Evolutionary conservation across 2,888 invertebrate genomes (phyloP).

Genomic region (Troides helena): DNA sequence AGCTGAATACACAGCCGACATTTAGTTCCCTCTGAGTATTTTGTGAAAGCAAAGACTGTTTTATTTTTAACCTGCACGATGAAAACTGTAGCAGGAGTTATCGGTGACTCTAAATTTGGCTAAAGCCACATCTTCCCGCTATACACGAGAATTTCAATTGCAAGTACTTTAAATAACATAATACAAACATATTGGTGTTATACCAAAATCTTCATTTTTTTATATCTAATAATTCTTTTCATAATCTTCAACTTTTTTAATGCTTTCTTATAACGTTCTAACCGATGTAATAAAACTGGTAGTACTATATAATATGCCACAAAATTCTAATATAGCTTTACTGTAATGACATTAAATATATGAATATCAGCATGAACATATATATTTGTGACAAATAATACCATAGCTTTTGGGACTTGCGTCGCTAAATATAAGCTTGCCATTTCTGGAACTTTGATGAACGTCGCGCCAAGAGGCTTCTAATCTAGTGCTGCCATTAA

Average conservation of each 20-base stretch:
- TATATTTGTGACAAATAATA: not conserved
- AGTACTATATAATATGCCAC: no score
- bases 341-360: no score
- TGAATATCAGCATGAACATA: not conserved
- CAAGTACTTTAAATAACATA: no score
- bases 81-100: not conserved
- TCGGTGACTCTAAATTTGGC: not conserved
- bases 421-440: not conserved
- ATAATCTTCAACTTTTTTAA: no score
- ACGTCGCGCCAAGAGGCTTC: not conserved
- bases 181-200: no score
- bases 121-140: no score
- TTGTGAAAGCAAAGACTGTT: slow-evolving; percentile 7
- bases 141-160: no score
- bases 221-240: no score
- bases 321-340: no score
- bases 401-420: not conserved
- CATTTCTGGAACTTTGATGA: not conserved
- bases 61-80: slow-evolving; percentile 13
- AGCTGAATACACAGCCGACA: slow-evolving; percentile 20
- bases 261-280: no score
- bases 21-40: slow-evolving; percentile 12
- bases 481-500: not conserved
- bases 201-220: no score
- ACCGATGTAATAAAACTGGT: no score